Percentiles rank a stretch among this genome's conserved stretches.
Evolutionary conservation across 2,797 vertebrate genomes (phyloP).

Genomic region (Delichon dasypus): DNA sequence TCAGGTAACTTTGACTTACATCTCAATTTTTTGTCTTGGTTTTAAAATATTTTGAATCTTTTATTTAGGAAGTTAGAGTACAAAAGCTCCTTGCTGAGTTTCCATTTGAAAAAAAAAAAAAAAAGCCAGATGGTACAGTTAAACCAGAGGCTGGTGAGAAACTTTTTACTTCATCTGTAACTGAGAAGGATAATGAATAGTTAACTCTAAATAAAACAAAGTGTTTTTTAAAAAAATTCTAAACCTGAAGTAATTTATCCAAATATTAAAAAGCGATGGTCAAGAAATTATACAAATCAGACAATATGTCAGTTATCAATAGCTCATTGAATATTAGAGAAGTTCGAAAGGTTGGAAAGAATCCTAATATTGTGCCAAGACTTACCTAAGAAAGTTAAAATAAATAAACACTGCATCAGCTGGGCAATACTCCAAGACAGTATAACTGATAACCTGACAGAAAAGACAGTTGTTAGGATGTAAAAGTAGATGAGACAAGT

Average conservation of each 20-base stretch:
- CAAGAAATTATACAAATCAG: neutral
- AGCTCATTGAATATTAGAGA: neutral
- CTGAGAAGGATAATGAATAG: neutral
- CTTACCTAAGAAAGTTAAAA: neutral
- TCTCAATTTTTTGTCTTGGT: neutral
- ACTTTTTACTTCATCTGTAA: neutral
- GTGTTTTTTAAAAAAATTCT: rapidly evolving
- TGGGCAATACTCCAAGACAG: neutral
- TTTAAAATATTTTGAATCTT: neutral
- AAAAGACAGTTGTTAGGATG: neutral
- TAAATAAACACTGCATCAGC: neutral
- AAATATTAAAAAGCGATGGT: neutral
- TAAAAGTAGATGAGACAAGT: neutral
- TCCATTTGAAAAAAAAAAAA: neutral
- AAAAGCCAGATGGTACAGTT: neutral
- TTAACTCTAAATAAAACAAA: neutral
- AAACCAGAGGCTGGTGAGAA: neutral
- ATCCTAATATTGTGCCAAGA: neutral
- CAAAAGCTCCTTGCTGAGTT: neutral
- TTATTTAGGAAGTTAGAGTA: neutral
- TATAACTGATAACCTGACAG: neutral
- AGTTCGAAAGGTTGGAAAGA: neutral
- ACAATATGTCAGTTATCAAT: neutral
- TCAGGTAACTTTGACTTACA: neutral
- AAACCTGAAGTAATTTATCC: neutral